Base-by-base conservation (phyloP, 2,113 vertebrate genomes). In the Prionailurus viverrinus region DNA sequence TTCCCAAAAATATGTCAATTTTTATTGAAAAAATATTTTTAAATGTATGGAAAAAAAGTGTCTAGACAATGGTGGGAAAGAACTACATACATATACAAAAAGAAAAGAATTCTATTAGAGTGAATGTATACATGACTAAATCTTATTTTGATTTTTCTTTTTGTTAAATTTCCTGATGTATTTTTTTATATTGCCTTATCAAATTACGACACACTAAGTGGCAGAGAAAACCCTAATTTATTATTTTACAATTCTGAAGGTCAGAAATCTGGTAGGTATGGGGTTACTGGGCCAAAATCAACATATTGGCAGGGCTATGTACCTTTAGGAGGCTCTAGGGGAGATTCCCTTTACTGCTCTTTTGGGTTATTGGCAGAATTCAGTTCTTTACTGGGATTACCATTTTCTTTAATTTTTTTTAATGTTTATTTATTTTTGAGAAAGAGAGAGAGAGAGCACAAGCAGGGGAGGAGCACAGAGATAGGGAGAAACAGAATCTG, bases 1-100 rank as follows among this genome's bases (percentile, higher is more conserved):
- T 58, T 3, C 21, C 12, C 23, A 55, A 79, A 79, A 87, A 66
- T 81, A 85, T 63, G 36, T 23, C 58, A 9, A 3, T 79, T 93
- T 95, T 93, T 7, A 25, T 68, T 73, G 27, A 45, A 95, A 88
- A 48, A 33, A 48, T 23, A 65, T 25, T 76, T 95, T 93, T 74
- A 84, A 73, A 51, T 61, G 5, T 71, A 23, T 63, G 21, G 16
- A 4, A 5, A 79, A 79, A 93, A 58, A 36, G 36, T 53, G 9
- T 16, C 25, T 41, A 41, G 51, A 80, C 27, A 80, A 18, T 45
- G 27, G 36, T 33, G 48, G 36, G 69, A 83, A 91, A 88, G 18
- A 78, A 76, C 63, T 63, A 69, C 21, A 25, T 80, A 45, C 5
- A 63, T 18, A 27, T 14, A 31, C 33, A 29, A 53, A 93, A 73